Conservation (phyloP, 2,888 invertebrate species). For the Physocephala rufipes region DNA sequence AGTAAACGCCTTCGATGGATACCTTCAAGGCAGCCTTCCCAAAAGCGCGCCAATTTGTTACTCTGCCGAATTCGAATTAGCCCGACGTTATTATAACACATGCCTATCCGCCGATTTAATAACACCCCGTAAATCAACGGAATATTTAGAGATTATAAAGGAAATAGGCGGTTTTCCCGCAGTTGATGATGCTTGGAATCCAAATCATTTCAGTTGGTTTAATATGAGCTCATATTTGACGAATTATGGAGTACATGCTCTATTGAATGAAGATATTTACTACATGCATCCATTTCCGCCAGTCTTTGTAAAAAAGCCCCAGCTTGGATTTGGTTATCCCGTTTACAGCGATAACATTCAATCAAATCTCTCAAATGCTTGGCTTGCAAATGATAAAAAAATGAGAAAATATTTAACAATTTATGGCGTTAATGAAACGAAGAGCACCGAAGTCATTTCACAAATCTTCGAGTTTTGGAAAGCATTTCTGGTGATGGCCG, state of each 20-base stretch:
- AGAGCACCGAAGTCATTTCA: slow-evolving; percentile 46
- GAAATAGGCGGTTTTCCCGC: slow-evolving; percentile 62
- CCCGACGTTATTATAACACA: slow-evolving; percentile 53
- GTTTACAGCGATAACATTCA: slow-evolving; percentile 57
- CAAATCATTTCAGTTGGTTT: slow-evolving; percentile 58
- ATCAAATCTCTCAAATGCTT: slow-evolving; percentile 54
- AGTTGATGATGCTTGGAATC: slow-evolving; percentile 51
- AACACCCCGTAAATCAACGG: slow-evolving; percentile 52
- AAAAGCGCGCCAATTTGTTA: slow-evolving; percentile 9
- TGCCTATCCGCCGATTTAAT: slow-evolving; percentile 53
- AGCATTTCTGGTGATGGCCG: slow-evolving; percentile 46
- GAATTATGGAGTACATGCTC: slow-evolving; percentile 50
- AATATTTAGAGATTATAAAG: slow-evolving; percentile 55
- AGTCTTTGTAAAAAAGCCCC: slow-evolving; percentile 54
- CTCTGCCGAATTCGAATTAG: slow-evolving; percentile 51
- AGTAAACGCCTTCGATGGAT: slow-evolving; percentile 45
- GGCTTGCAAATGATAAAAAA: slow-evolving; percentile 51
- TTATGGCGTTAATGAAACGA: slow-evolving; percentile 50
- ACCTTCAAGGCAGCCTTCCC: too few relatives aligned
- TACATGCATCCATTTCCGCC: slow-evolving; percentile 55
- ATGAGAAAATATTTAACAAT: slow-evolving; percentile 54
- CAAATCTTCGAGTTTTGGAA: slow-evolving; percentile 56
- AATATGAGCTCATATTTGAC: slow-evolving; percentile 60
- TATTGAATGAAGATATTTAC: slow-evolving; percentile 52
- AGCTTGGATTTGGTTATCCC: slow-evolving; percentile 57